These are phyloP conservation scores for Patella pellucida DNA, from an alignment of 2,888 invertebrate species.

Conservation along the genomic window DNA sequence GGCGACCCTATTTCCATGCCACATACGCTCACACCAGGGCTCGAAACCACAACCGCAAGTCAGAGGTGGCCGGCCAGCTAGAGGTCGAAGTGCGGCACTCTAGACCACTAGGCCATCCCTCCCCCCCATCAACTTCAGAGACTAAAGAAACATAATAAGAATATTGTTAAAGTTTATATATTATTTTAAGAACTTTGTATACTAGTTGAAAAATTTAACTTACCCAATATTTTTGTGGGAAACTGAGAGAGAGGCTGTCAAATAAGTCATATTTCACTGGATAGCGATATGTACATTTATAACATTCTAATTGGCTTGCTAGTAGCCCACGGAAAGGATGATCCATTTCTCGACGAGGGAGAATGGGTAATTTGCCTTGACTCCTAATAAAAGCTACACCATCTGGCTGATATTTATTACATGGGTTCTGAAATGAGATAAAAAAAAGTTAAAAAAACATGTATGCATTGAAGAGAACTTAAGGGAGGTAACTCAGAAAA, in stretches of 20 bases:
- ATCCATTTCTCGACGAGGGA: slow-evolving; percentile 55
- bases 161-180: too few relatives aligned
- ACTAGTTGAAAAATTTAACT: slow-evolving; percentile 23
- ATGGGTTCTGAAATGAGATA: slow-evolving; percentile 39
- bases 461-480: neutral
- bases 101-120: too few relatives aligned
- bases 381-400: slow-evolving; percentile 49
- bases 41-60: too few relatives aligned
- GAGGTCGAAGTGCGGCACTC: too few relatives aligned
- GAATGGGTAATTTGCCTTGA: slow-evolving; percentile 52
- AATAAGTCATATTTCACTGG: slow-evolving; percentile 93
- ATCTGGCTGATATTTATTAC: slow-evolving; percentile 48
- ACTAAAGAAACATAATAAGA: too few relatives aligned
- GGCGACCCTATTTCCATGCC: too few relatives aligned
- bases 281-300: slow-evolving; percentile 82
- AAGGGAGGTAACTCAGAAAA: too few relatives aligned
- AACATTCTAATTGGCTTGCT: slow-evolving; percentile 83
- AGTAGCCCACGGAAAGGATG: slow-evolving; percentile 83
- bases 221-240: slow-evolving; percentile 60
- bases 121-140: too few relatives aligned
- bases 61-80: too few relatives aligned
- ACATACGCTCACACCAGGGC: too few relatives aligned
- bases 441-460: neutral
- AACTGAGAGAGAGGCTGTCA: slow-evolving; percentile 86
- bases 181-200: too few relatives aligned